phyloP scores from a whole-genome alignment of 2,113 vertebrate genomes.

The Strigops habroptila region DNA sequence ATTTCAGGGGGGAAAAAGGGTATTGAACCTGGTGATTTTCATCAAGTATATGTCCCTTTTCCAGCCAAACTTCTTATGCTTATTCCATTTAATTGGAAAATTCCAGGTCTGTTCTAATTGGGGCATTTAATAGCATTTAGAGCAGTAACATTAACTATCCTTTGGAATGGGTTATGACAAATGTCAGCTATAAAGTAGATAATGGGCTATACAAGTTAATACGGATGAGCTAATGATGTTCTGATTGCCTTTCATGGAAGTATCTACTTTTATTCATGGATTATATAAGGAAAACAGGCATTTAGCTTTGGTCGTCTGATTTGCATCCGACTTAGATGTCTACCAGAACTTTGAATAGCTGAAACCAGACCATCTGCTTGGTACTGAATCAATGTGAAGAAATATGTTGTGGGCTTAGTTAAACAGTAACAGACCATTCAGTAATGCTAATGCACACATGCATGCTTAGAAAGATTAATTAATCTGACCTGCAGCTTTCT shows the following conservation, averaged over 20 bases:
- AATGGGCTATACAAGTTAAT: conserved; percentile 4
- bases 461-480: conserved; percentile 41
- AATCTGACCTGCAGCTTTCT: conserved; percentile 35
- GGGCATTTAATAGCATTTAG: conserved; percentile 4
- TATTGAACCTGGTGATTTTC: not conserved
- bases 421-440: conserved; percentile 48
- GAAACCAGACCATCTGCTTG: not conserved
- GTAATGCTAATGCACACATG: conserved; percentile 29
- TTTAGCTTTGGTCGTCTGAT: not conserved
- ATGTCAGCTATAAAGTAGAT: conserved; percentile 9
- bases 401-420: conserved; percentile 51
- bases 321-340: not conserved
- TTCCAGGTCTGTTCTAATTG: not conserved
- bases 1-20: not conserved
- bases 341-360: not conserved
- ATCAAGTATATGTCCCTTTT: not conserved
- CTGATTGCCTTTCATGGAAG: not conserved
- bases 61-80: not conserved
- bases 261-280: not conserved
- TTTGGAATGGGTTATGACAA: conserved; percentile 6
- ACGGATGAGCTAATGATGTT: not conserved
- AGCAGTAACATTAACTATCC: conserved; percentile 7
- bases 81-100: not conserved
- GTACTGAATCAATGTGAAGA: conserved; percentile 42
- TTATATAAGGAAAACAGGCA: not conserved